Base-by-base conservation (phyloP, 2,888 invertebrate species). In the Xanthia togata region DNA sequence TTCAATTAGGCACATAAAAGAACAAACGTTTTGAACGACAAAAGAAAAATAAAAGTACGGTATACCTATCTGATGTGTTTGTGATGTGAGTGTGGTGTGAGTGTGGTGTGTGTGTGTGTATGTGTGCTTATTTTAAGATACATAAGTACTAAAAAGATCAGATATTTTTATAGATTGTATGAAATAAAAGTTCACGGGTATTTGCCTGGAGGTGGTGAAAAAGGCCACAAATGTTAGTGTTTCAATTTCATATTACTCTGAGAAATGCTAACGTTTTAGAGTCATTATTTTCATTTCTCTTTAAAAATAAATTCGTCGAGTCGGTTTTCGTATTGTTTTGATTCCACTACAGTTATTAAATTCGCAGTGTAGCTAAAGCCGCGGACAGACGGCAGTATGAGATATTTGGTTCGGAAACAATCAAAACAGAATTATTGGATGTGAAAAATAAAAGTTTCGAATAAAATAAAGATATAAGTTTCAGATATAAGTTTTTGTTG, bases 291-390 rank as follows among this genome's bases (percentile, higher is more conserved):
- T 65, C 4, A 38, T 65, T 72, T 47, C 20, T 44, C 50, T 55
- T 60, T 72, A 17, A 35, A 50, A 72, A 64, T 57, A 23, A 73
- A 79, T 79, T 53, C 38, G 14, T 64, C 3, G 50, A 50, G 50
- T 50, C 47, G 20, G 35, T n/a, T 68, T 53, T 59, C 26, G 17
- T 53, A 23, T 31, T 62, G 65, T 67, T 81, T 70, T 76, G 31
- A 57, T 81, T 76, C 2, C 47, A 59, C 53, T 44, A 26, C 17
- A 38, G 62, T 80, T 70, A 81, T 80, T 81, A 75, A 80, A 80
- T 55, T 74, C n/a, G 23, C 38, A 75, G 60, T 75, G 47, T 41
- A 35, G 14, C 47, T 76, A 11, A 57, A 50, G 9, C 41, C n/a
- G 41, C 20, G 0, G 35, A 57, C 41, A 26, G 41, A 41, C n/a